These are phyloP conservation scores for Willisornis vidua DNA, from an alignment of 2,113 vertebrate species.

Conservation along the genomic window DNA sequence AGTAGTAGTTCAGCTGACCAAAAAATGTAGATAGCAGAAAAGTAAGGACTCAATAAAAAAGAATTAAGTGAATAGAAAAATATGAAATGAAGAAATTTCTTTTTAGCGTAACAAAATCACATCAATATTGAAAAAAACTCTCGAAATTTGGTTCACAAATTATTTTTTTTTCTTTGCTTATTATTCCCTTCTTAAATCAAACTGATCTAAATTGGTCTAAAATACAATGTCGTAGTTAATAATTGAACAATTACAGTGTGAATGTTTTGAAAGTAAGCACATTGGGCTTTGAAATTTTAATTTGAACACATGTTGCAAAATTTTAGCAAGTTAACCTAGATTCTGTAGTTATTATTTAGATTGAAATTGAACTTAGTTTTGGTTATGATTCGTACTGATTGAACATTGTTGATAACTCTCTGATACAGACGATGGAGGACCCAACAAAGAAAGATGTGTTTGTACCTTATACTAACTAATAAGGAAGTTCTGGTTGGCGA, in stretches of 20 bases:
- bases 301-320: accelerated
- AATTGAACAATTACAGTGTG: not conserved
- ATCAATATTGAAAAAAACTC: not conserved
- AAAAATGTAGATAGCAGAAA: not conserved
- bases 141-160: not conserved
- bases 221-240: not conserved
- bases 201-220: not conserved
- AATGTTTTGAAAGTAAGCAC: not conserved
- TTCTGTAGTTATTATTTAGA: not conserved
- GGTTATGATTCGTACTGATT: not conserved
- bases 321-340: not conserved
- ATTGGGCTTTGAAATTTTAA: not conserved
- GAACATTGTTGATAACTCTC: not conserved
- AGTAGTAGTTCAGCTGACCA: not conserved
- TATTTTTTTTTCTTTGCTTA: not conserved
- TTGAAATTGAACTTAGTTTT: not conserved
- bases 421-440: not conserved
- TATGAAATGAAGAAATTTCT: not conserved
- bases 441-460: not conserved
- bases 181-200: not conserved
- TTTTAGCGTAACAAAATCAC: not conserved
- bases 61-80: not conserved
- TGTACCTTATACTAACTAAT: not conserved
- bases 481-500: not conserved
- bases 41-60: not conserved